phyloP scores from a whole-genome alignment of 1,140 invertebrate genomes.

The Hermetia illucens region DNA sequence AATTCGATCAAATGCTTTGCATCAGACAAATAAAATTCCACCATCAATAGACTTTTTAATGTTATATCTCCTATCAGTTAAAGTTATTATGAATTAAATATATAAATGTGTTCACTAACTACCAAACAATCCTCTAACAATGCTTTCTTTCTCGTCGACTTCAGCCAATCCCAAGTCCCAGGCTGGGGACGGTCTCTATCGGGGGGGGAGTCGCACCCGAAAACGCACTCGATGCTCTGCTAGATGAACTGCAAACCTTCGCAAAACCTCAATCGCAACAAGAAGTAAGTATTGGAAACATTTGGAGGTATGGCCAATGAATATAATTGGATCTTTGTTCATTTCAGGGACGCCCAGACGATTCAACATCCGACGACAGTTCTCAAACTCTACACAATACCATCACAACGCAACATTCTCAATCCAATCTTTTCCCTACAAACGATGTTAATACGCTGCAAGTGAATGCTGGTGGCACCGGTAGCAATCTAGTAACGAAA shows the following conservation, averaged over 20 bases:
- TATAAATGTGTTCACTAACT: neutral
- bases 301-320: too few species aligned
- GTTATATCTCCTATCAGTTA: too few species aligned
- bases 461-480: neutral
- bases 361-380: constrained; percentile 30
- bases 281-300: too few species aligned
- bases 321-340: too few species aligned
- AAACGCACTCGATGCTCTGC: constrained; percentile 88
- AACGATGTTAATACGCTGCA: constrained; percentile 10
- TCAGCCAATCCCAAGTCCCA: constrained; percentile 31
- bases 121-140: neutral
- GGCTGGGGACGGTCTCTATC: constrained; percentile 47
- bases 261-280: constrained; percentile 41
- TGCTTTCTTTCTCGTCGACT: neutral
- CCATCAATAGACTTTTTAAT: too few species aligned
- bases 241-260: constrained; percentile 84
- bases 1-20: too few species aligned
- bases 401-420: constrained; percentile 29
- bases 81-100: too few species aligned
- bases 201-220: constrained; percentile 56
- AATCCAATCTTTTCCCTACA: constrained; percentile 23
- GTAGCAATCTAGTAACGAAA: constrained; percentile 12
- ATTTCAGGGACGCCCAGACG: constrained; percentile 22
- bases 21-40: too few species aligned
- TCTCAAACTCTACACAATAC: constrained; percentile 29